These are phyloP conservation scores for Thunnus maccoyii DNA, from an alignment of 2,113 vertebrate genomes.

Conservation along the genomic window DNA sequence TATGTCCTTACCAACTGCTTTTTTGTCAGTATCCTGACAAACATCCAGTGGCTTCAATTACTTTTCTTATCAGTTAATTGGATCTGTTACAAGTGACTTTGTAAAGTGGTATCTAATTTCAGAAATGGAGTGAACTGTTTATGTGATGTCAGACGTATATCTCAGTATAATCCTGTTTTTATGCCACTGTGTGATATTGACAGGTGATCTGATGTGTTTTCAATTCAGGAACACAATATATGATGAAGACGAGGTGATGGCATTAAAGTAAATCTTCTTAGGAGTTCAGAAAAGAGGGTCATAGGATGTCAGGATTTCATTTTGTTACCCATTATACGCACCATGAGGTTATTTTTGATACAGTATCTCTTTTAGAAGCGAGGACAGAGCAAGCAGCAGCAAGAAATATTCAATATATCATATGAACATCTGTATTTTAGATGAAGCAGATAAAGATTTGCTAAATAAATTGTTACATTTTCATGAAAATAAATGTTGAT, in stretches of 20 bases:
- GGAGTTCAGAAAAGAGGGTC: constrained; percentile 1
- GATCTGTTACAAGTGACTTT: constrained; percentile 22
- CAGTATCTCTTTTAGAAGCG: not conserved
- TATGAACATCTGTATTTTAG: no score
- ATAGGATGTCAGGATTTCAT: not conserved
- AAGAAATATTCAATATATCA: no score
- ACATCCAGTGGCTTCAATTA: constrained; percentile 3
- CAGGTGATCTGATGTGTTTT: not conserved
- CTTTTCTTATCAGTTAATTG: constrained; percentile 57
- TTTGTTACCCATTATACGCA: not conserved
- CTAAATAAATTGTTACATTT: not conserved
- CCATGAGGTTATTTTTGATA: no score
- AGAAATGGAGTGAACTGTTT: constrained; percentile 22
- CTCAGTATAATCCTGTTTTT: constrained; percentile 13
- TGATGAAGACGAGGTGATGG: not conserved
- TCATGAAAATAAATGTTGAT: not conserved
- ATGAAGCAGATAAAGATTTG: not conserved
- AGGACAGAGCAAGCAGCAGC: no score
- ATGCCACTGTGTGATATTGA: not conserved
- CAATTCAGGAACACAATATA: not conserved
- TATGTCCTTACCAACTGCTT: not conserved
- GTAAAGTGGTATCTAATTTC: constrained; percentile 10
- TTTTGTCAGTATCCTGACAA: constrained; percentile 19
- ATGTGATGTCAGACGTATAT: constrained; percentile 2
- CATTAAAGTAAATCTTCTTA: not conserved